Evolutionary conservation across 2,113 vertebrate species (phyloP), one percentile per base, ranked within the genome.

Genomic region (Phocoena sinus): DNA sequence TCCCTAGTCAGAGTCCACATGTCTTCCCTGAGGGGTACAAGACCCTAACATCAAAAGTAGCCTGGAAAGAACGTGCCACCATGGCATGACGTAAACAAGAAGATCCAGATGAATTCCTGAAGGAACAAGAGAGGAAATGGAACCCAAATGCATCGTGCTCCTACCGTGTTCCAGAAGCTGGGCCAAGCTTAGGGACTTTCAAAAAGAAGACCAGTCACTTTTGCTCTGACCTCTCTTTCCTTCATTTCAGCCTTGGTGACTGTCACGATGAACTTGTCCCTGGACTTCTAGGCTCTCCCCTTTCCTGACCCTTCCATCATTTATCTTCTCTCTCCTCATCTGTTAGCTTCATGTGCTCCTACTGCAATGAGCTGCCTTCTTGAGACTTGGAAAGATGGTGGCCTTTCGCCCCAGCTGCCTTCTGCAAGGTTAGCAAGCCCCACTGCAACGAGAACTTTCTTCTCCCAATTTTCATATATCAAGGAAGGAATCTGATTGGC

Each of bases 401-500:
- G 21, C 44, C 63, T 71, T 68, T 53, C n/a, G 11, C 71, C 60
- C 25, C 36, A 83, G 44, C 33, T 44, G 68, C 38, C 84, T 47
- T 28, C 10, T 58, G 23, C n/a, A 50, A 50, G 38, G 74, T 58
- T 60, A 76, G 68, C 67, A 90, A 94, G 63, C 3, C 17, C 50
- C 10, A 8, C 8, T 41, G 26, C 38, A 47, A 56, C 73, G 15
- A 77, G 13, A 56, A 25, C 1, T 13, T 13, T 71, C 58, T 73
- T 1, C 71, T 73, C 60, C 41, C 18, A 58, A 26, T 92, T 88
- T 91, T 70, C 41, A 20, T 53, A 3, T 9, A 53, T 68, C 63
- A 76, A 87, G 58, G 76, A 91, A 81, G 26, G 18, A 87, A 74
- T 95, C 4, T 65, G 41, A 91, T 62, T 62, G 81, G 14, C 71